Base-by-base conservation (phyloP, 30 jellyfish, hydroid and myxozoan genomes). In the Aurelia sp. region DNA sequence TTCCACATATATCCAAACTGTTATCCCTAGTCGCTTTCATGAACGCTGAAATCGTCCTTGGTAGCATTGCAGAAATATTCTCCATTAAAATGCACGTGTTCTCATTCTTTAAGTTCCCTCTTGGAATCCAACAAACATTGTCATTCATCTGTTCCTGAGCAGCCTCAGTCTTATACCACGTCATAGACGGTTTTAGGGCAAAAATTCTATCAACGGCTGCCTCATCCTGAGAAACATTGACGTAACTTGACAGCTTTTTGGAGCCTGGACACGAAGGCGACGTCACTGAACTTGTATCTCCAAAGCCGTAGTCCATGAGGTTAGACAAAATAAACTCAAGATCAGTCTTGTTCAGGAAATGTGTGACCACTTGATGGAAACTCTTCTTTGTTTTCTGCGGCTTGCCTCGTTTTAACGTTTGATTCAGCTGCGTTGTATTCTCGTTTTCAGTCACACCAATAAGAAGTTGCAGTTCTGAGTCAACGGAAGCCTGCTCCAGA, bases 401-500 rank as follows among this genome's bases (percentile, higher is more conserved):
- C 81, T 89, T 89, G 84, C 93, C 87, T 81, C 97, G 87, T 44
- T 66, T 79, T 13, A 48, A 10, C 40, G 33, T 7, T 13, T 18
- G 71, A n/a, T 65, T 22, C 31, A 73, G 53, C 41, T 65, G 76
- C 13, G 44, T 33, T 6, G 69, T 60, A 37, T 47, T 58, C 75
- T 81, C 93, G 84, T 89, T 79, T 48, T 89, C 97, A 12, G 50
- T 51, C 13, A 81, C 73, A 53, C 97, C 93, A 48, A 89, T 71
- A 48, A 79, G 55, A 18, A 89, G 84, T 12, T 52, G 77, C 52
- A 89, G 90, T 58, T 89, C 93, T n/a, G 80, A 20, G 50, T 89
- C 97, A 47, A 89, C 80, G 50, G 76, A 30, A 13, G 86, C 87
- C 81, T 89, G 97, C 63, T 73, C 82, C 74, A 89, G 41, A 11